Evolutionary conservation across 2,113 vertebrate genomes (phyloP).

Genomic region (Heterotilapia buettikoferi): DNA sequence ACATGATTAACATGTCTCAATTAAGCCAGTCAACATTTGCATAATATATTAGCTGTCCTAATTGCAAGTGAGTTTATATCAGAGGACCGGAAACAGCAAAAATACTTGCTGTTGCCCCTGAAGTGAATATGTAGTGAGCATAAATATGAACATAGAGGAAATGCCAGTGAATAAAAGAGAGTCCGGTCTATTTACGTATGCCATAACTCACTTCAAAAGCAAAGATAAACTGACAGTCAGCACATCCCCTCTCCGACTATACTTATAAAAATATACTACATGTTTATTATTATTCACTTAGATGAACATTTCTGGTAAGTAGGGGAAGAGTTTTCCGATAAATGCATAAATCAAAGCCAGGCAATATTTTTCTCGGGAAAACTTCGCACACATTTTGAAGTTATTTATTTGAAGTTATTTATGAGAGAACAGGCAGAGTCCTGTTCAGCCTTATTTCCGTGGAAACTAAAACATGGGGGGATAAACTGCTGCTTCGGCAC

Average conservation of each 20-base stretch:
- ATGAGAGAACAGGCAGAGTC: conserved; percentile 61
- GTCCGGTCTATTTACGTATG: conserved; percentile 26
- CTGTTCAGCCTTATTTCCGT: conserved; percentile 67
- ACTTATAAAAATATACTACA: conserved; percentile 20
- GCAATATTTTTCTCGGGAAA: conserved; percentile 34
- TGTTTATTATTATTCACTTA: conserved; percentile 48
- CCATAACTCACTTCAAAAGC: conserved; percentile 40
- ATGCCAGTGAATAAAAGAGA: conserved; percentile 16
- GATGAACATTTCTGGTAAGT: conserved; percentile 26
- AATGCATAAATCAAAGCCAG: conserved; percentile 50
- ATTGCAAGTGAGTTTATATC: conserved; percentile 82
- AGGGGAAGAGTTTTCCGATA: conserved; percentile 35
- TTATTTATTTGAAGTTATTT: conserved; percentile 69
- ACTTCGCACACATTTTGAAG: conserved; percentile 44
- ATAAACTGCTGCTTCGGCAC: conserved; percentile 75
- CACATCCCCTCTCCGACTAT: not conserved
- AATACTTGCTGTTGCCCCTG: conserved; percentile 53
- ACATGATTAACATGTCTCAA: conserved; percentile 99
- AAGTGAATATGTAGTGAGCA: conserved; percentile 23
- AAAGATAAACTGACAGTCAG: conserved; percentile 21
- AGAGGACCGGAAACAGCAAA: conserved; percentile 83
- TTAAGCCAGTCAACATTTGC: conserved; percentile 98
- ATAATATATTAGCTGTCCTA: conserved; percentile 99
- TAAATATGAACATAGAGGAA: conserved; percentile 24
- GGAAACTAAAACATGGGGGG: conserved; percentile 69